Evolutionary conservation across 2,888 invertebrate genomes (phyloP), one percentile per base, ranked within the genome.

Genomic region (Muscina levida): DNA sequence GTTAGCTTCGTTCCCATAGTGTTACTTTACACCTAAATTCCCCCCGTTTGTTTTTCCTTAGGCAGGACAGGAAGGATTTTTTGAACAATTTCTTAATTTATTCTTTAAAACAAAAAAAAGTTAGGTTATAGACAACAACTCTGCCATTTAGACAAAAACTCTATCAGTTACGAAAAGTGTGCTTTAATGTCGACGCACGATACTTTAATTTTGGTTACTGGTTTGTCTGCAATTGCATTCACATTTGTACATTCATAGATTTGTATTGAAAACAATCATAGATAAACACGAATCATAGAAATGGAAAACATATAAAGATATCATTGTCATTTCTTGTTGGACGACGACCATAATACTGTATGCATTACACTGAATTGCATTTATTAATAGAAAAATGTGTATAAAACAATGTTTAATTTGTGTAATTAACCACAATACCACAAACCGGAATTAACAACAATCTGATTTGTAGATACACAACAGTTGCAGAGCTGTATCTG

Each of bases 381-480:
- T 65, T 66, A 46, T 39, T 46, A 37, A 37, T 31, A 37, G 24
- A 71, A 53, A n/a, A 53, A 46, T 62, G 75, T 31, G 51, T 42
- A 65, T 77, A 77, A 76, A 73, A n/a, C 17, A 67, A 56, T 46
- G 53, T 51, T 44, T 56, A 75, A 83, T 82, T 68, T 65, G 56
- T 76, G 72, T 77, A 82, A 83, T 83, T 83, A 76, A 68, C 72
- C 72, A 74, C 72, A 76, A 78, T 56, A n/a, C n/a, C n/a, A n/a
- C 75, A 26, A 66, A 82, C 82, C 83, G 83, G 82, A 82, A 82
- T 82, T 80, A 78, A 65, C 72, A 68, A 66, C 78, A 83, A 75
- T 71, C 67, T 62, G 67, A 77, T 5, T 10, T 44, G 15, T 4
- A 44, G n/a, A 72, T 31, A 56, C 31, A 31, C 31, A 31, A 48